Evolutionary conservation across 1,140 invertebrate species (phyloP).

Genomic region (Zaprionus kolodkinae): DNA sequence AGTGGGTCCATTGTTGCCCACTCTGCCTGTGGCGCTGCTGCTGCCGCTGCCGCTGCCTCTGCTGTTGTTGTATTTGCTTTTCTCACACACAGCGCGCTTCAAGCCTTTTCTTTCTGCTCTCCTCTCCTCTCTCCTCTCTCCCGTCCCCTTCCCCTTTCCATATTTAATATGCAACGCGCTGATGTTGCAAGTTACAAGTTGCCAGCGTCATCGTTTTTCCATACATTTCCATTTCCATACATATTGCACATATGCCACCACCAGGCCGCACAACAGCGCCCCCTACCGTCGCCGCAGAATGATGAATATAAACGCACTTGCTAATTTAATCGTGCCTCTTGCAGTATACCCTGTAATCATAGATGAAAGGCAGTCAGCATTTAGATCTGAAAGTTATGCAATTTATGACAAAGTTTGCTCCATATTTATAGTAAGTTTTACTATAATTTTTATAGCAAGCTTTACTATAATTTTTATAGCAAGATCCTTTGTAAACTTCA

Average conservation of each 20-base stretch:
- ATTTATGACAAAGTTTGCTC: not conserved
- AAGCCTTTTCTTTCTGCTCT: constrained; percentile 44
- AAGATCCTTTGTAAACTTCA: not conserved
- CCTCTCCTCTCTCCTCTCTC: too few species aligned
- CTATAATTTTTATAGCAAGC: not conserved
- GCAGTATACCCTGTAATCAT: constrained; percentile 29
- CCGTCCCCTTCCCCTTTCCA: not conserved
- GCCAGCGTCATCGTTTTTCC: constrained; percentile 52
- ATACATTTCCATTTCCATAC: constrained; percentile 39
- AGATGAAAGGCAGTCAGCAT: not conserved
- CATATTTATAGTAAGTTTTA: not conserved
- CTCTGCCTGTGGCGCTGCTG: constrained; percentile 50
- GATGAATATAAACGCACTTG: constrained; percentile 51
- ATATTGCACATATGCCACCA: constrained; percentile 59
- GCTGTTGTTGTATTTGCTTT: constrained; percentile 52
- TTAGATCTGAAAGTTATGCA: not conserved
- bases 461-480: too few species aligned
- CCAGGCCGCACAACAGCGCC: constrained; percentile 13
- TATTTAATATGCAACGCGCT: constrained; percentile 74
- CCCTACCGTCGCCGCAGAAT: constrained; percentile 5
- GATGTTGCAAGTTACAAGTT: constrained; percentile 72
- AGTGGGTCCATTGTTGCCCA: constrained; percentile 26
- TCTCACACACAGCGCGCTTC: constrained; percentile 26
- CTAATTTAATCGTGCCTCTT: constrained; percentile 67
- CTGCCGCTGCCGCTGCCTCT: constrained; percentile 29